Percentiles rank a stretch among this genome's conserved stretches.
Evolutionary conservation across 2,888 invertebrate genomes (phyloP).

Genomic region (Cancer borealis): DNA sequence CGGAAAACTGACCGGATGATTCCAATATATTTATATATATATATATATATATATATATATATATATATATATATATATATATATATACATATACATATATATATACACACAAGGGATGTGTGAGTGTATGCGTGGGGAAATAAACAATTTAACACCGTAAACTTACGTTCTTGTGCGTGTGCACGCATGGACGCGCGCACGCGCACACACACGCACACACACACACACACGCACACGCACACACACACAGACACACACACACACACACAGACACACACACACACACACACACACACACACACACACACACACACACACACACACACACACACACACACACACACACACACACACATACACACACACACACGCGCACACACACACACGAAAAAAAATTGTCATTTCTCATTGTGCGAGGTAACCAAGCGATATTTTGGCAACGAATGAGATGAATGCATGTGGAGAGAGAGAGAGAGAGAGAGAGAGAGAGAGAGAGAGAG

Average conservation of each 20-base stretch:
- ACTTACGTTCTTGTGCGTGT: neutral
- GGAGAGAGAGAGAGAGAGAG: neutral
- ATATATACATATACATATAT: too few species aligned
- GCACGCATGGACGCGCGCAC: neutral
- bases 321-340: slow-evolving; percentile 45
- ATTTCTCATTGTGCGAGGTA: too few species aligned
- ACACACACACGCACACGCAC: neutral
- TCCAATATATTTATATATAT: too few species aligned
- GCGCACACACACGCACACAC: neutral
- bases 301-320: neutral
- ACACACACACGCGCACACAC: slow-evolving; percentile 39
- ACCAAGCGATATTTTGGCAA: too few species aligned
- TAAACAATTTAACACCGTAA: too few species aligned
- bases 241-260: slow-evolving; percentile 10
- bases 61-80: too few species aligned
- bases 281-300: slow-evolving; percentile 44
- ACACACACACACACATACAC: slow-evolving; percentile 44
- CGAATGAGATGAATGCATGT: neutral
- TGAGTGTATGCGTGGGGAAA: too few species aligned
- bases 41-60: too few species aligned
- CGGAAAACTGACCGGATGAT: neutral
- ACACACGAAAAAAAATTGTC: neutral
- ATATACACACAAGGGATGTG: too few species aligned
- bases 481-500: neutral
- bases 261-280: slow-evolving; percentile 46